Conservation (phyloP, 2,113 vertebrate genomes). For the Rhipidura dahli region DNA sequence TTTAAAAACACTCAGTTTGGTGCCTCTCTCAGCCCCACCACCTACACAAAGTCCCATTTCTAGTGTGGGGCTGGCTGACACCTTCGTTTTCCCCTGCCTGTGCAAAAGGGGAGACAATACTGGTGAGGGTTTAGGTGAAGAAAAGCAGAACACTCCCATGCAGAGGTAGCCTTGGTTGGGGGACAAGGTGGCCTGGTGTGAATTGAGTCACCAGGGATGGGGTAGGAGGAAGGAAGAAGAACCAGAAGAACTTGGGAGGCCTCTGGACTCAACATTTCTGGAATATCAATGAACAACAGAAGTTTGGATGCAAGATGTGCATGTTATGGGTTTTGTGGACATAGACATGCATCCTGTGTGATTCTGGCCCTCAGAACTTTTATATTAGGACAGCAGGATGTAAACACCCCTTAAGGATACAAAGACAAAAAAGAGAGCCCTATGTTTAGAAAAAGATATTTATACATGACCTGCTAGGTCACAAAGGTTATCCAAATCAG, state of each 20-base stretch:
- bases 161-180: not conserved
- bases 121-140: not conserved
- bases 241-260: not conserved
- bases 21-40: rapidly evolving
- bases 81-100: not conserved
- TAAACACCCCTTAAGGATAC: not conserved
- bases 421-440: not conserved
- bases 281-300: not conserved
- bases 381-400: not conserved
- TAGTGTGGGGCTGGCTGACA: not conserved
- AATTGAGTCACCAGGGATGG: not conserved
- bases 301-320: not conserved
- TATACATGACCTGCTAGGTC: not conserved
- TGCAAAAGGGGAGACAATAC: not conserved
- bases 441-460: not conserved
- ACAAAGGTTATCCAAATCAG: not conserved
- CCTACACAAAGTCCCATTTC: not conserved
- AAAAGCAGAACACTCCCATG: not conserved
- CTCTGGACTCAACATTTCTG: not conserved
- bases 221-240: not conserved
- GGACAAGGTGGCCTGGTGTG: not conserved
- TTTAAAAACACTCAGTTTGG: not conserved
- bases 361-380: not conserved
- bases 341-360: not conserved
- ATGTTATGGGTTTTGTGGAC: not conserved